A percentile compares a stretch with the other conserved stretches of the same genome.
These are phyloP conservation scores for Tachina lurida DNA, from an alignment of 2,888 invertebrate species.

Conservation along the genomic window DNA sequence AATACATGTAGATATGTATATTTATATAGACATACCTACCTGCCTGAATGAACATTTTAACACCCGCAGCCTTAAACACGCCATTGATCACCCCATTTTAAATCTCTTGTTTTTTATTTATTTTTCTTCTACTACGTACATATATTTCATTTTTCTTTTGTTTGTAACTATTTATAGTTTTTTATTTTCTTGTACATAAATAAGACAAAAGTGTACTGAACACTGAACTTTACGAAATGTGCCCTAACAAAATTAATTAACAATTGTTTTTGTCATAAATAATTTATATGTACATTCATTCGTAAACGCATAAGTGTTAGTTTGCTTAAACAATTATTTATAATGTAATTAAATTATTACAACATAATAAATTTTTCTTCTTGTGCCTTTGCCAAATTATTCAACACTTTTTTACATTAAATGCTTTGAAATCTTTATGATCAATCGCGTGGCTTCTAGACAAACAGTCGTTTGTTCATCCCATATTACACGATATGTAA, in stretches of 20 bases:
- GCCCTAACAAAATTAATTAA: slow-evolving; percentile 24
- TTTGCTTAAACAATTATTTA: background rate
- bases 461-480: background rate
- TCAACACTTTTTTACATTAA: slow-evolving; percentile 17
- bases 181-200: slow-evolving; percentile 36
- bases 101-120: slow-evolving; percentile 27
- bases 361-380: slow-evolving; percentile 29
- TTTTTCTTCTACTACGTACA: slow-evolving; percentile 74
- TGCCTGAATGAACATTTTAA: slow-evolving; percentile 32
- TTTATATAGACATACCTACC: no score
- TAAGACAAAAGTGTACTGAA: slow-evolving; percentile 11
- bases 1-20: no score
- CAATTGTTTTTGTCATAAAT: slow-evolving; percentile 20
- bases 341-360: slow-evolving; percentile 41
- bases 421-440: background rate
- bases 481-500: background rate
- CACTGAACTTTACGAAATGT: slow-evolving; percentile 49
- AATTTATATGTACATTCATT: background rate
- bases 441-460: slow-evolving; percentile 15
- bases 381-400: slow-evolving; percentile 68
- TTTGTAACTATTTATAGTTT: slow-evolving; percentile 38
- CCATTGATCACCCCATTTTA: slow-evolving; percentile 39
- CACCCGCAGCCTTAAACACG: slow-evolving; percentile 57
- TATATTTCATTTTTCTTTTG: slow-evolving; percentile 59
- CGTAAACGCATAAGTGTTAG: background rate